A percentile compares a stretch with the other conserved stretches of the same genome.
These are phyloP conservation scores for Anarrhichthys ocellatus DNA, from an alignment of 2,113 vertebrate species.

Conservation along the genomic window DNA sequence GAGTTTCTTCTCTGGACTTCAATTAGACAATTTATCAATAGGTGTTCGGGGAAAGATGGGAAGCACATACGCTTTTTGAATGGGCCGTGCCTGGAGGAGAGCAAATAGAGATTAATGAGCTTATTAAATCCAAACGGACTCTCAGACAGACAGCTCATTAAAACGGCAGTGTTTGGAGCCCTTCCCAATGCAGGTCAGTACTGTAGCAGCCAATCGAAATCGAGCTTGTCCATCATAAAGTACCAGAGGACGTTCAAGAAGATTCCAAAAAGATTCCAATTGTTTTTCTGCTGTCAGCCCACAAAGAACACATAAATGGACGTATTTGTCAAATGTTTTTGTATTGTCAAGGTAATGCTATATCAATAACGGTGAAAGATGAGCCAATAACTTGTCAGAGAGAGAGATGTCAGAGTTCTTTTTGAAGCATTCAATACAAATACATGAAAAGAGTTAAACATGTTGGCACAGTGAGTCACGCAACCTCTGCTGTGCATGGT, in stretches of 20 bases:
- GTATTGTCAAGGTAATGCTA: constrained; percentile 12
- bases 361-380: constrained; percentile 24
- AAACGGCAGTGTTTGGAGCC: constrained; percentile 52
- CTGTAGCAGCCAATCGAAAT: constrained; percentile 45
- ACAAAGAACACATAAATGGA: constrained; percentile 40
- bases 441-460: background rate
- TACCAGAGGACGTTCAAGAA: constrained; percentile 16
- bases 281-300: constrained; percentile 19
- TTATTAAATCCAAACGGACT: constrained; percentile 78
- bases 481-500: background rate
- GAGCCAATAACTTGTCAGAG: constrained; percentile 1
- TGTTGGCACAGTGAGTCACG: background rate
- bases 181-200: constrained; percentile 59
- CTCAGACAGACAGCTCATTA: constrained; percentile 70
- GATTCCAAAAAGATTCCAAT: background rate
- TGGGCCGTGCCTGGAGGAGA: constrained; percentile 54
- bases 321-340: constrained; percentile 47
- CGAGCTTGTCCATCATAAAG: constrained; percentile 64
- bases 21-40: constrained; percentile 60
- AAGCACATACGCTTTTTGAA: constrained; percentile 54
- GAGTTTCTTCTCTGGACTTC: constrained; percentile 46
- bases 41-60: constrained; percentile 43
- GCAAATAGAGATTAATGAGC: constrained; percentile 80
- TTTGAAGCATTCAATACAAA: constrained; percentile 7
- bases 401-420: background rate